Evolutionary conservation across 2,797 vertebrate genomes (phyloP), one percentile per base, ranked within the genome.

Genomic region (Apogon talboti): DNA sequence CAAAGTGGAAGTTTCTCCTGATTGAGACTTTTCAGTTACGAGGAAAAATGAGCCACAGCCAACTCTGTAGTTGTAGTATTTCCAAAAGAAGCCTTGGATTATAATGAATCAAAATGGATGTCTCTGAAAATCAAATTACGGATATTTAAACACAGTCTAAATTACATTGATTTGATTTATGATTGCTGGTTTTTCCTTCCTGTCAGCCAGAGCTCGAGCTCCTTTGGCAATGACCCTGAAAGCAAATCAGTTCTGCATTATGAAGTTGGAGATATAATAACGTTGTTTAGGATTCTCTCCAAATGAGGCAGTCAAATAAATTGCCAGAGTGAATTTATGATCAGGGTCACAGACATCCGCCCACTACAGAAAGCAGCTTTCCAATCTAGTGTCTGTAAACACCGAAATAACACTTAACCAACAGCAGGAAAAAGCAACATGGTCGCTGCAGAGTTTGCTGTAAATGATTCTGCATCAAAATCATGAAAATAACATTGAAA

Each of bases 251-350:
- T 63, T 66, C 44, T 63, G 38, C 15, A 40, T 64, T 62, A 73
- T 53, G 47, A 66, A 64, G 42, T 66, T 0, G 0, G 73, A 52
- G 49, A 72, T 69, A 72, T 69, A 55, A 82, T 66, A 57, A 66
- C 24, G 3, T 49, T 63, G 30, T 53, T 50, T 30, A 46, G 53
- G 49, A 30, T 62, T 72, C 53, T 40, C 54, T 37, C 35, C 19
- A 62, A 74, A 79, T 62, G 28, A 79, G 61, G 45, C 43, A 43
- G 46, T 42, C 21, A n/a, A 58, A 78, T 66, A 64, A 83, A 80
- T 63, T 67, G 59, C 49, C 21, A 30, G 3, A 19, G 28, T 62
- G 62, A 64, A 35, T 70, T 79, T 66, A 62, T 54, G 61, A 77
- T 64, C 43, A 30, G 53, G 76, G 62, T 83, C 66, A 51, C 47